Evolutionary conservation across 2,113 vertebrate species (phyloP).

Genomic region (Plecturocebus donacophilus): DNA sequence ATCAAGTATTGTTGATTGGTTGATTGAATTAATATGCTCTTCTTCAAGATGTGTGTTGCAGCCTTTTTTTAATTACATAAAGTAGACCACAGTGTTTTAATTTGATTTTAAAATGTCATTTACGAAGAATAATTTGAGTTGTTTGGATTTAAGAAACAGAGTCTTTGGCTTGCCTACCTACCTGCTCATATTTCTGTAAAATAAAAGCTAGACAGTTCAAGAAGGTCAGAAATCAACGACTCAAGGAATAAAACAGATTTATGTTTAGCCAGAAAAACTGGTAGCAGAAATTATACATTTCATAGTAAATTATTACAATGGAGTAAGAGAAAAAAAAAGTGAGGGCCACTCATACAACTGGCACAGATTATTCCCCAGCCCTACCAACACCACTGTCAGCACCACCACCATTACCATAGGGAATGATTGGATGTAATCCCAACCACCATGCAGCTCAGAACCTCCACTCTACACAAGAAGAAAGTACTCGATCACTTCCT

Average conservation of each 20-base stretch:
- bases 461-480: fast-evolving
- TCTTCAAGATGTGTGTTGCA: not conserved
- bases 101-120: constrained; percentile 14
- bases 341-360: not conserved
- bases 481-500: not conserved
- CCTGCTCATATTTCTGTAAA: not conserved
- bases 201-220: not conserved
- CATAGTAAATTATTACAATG: not conserved
- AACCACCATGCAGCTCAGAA: not conserved
- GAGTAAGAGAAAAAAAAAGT: not conserved
- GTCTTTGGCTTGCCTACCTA: not conserved
- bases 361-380: not conserved
- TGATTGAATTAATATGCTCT: not conserved
- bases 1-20: not conserved
- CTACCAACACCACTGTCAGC: too few relatives aligned
- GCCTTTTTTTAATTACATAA: not conserved
- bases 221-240: not conserved
- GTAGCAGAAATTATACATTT: not conserved
- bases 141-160: not conserved
- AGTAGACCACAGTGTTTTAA: not conserved
- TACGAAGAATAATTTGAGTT: not conserved
- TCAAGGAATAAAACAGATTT: not conserved
- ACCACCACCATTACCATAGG: fast-evolving
- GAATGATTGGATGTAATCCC: not conserved
- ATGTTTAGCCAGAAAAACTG: not conserved